Evolutionary conservation across 2,888 invertebrate species (phyloP), one percentile per base, ranked within the genome.

Genomic region (Ormyrus labotus): DNA sequence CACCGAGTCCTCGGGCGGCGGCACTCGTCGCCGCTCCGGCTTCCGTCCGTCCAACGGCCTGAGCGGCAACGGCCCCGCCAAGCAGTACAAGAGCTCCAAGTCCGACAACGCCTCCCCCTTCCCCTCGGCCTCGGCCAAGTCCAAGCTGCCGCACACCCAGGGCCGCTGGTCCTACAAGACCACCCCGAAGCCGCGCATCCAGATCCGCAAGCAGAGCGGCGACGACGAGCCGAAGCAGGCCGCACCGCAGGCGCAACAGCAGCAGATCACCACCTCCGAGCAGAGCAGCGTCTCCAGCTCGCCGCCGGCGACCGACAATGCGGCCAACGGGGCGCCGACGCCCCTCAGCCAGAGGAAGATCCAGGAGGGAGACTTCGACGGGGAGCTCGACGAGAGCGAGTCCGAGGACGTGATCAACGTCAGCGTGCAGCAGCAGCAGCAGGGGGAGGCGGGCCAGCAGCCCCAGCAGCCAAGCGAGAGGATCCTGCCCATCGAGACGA

Each of bases 81-180:
- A 90, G 73, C 83, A 85, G 11, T 82, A 10, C 34, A 90, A 88
- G 72, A 85, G 60, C 34, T 82, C 82, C 76, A 83, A 87, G 81
- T 77, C 84, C 11, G 84, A 84, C n/a, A n/a, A 64, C 2, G 50
- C 47, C 61, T 9, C 50, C 58, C 6, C 13, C 58, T 7, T 8
- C 58, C 13, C 1, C 6, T 48, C 8, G 92, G 94, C 94, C 83
- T 91, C 95, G 80, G 96, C 95, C 88, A 96, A 96, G 91, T 95
- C 96, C 86, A 97, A 96, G 89, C 91, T 97, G 63, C 96, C 96
- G 87, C 93, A 96, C 65, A 93, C 96, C 11, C 96, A 95, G 68
- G 96, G 97, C 73, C 94, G 97, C 84, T 97, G 97, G 97, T 96
- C 96, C 86, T 97, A 97, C 91, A 97, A 96, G 91, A 96, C 97